Evolutionary conservation across 2,888 invertebrate genomes (phyloP).

Genomic region (Lithophane socia): DNA sequence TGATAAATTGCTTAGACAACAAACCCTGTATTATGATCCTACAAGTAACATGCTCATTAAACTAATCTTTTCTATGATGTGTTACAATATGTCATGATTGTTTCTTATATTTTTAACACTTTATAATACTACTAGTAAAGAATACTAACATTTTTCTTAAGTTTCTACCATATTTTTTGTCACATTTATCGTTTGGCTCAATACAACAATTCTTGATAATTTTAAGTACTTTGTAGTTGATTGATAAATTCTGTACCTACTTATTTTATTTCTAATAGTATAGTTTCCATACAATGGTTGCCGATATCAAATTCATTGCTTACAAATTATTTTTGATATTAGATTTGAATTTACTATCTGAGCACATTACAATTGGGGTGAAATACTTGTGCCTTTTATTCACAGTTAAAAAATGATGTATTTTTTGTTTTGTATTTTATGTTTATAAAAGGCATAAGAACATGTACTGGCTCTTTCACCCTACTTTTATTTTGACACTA

Average conservation of each 20-base stretch:
- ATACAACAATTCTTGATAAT: conserved; percentile 24
- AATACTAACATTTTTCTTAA: conserved; percentile 39
- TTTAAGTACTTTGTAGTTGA: conserved; percentile 45
- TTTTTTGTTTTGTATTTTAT: conserved; percentile 26
- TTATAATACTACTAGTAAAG: conserved; percentile 39
- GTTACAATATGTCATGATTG: conserved; percentile 38
- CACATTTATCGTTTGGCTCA: conserved; percentile 50
- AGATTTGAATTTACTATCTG: conserved; percentile 42
- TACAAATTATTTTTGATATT: conserved; percentile 30
- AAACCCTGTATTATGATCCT: conserved; percentile 76
- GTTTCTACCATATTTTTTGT: conserved; percentile 42
- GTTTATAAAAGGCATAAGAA: conserved; percentile 26
- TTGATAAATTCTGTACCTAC: conserved; percentile 23
- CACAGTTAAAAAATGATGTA: not conserved
- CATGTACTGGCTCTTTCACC: conserved; percentile 53
- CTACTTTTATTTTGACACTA: conserved; percentile 50
- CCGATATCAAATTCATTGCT: conserved; percentile 30
- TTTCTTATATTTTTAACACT: conserved; percentile 31
- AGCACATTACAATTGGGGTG: conserved; percentile 51
- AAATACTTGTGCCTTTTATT: conserved; percentile 42
- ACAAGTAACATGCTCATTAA: conserved; percentile 56
- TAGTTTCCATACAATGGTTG: conserved; percentile 37
- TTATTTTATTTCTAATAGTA: conserved; percentile 14
- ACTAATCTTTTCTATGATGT: conserved; percentile 40
- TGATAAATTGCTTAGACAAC: conserved; percentile 67